Base-by-base conservation (phyloP, 2,113 vertebrate species). In the Perccottus glenii region DNA sequence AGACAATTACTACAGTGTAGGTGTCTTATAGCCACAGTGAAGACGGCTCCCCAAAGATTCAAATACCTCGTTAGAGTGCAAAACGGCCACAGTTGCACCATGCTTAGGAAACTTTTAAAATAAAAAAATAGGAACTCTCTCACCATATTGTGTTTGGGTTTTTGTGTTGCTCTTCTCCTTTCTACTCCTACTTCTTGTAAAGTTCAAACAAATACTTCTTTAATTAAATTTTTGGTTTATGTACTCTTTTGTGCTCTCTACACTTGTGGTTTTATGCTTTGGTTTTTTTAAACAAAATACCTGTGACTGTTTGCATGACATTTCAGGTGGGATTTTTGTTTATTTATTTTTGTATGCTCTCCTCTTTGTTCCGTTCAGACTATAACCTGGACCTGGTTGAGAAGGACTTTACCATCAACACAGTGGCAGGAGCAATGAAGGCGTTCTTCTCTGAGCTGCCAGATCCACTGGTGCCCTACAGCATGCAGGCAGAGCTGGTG, bases 371-470 rank as follows among this genome's bases (percentile, higher is more conserved):
- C 38, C 38, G 33, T 0, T n/a, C 64, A 98, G 96, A 98, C 68
- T 92, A 94, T 60, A 93, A 74, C 78, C 88, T 98, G 81, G 95
- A 98, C 86, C 88, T 98, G 86, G 94, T 94, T 0, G 96, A 98
- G 87, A 98, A 98, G 82, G 96, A 98, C 86, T 95, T 96, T 64
- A 95, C 96, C 0, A 94, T 98, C 64, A 96, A 98, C 87, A 95
- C 96, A 0, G 96, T 98, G 59, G 96, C 96, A 0, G 96, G 96
- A 1, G 96, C 96, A 81, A 95, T 98, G 96, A 98, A 98, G 85
- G 97, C 96, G 74, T 98, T 98, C 87, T 98, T 98, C 92, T 98
- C 96, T 0, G 96, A 98, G 83, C 89, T 98, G 11, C 96, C 96
- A 0, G 96, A 98, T 5, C 96, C 96, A 1, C 85, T 98, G 75